Evolutionary conservation across 2,797 vertebrate species (phyloP).

Genomic region (Odontamblyopus rebecca): DNA sequence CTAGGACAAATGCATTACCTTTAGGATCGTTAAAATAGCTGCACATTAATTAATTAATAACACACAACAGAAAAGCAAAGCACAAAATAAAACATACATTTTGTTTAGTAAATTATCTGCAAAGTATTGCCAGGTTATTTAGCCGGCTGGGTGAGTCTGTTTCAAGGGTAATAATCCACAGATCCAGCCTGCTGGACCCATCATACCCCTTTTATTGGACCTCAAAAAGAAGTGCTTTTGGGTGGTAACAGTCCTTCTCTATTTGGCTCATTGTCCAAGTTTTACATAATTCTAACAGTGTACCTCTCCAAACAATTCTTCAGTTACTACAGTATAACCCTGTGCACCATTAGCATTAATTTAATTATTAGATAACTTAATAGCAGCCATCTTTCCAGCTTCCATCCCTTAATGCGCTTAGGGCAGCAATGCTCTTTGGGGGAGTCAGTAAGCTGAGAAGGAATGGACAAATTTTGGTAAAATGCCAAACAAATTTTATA

Average conservation of each 20-base stretch:
- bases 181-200: slow-evolving; percentile 96
- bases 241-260: slow-evolving; percentile 56
- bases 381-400: slow-evolving; percentile 99
- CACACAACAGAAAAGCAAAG: slow-evolving; percentile 46
- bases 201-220: slow-evolving; percentile 30
- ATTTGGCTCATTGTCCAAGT: slow-evolving; percentile 38
- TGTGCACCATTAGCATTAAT: slow-evolving; percentile 46
- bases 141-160: slow-evolving; percentile 25
- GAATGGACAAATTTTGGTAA: not conserved
- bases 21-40: slow-evolving; percentile 33
- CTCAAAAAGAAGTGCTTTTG: slow-evolving; percentile 39
- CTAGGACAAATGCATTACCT: slow-evolving; percentile 37
- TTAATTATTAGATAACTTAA: slow-evolving; percentile 66
- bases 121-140: slow-evolving; percentile 64
- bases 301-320: slow-evolving; percentile 48
- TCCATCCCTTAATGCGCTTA: slow-evolving; percentile 91
- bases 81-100: slow-evolving; percentile 48
- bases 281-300: not conserved
- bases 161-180: slow-evolving; percentile 47
- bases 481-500: not conserved
- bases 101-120: slow-evolving; percentile 38
- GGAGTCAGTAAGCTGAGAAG: slow-evolving; percentile 90
- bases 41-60: slow-evolving; percentile 41
- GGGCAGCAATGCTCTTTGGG: slow-evolving; percentile 91
- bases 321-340: slow-evolving; percentile 46